Base-by-base conservation (phyloP, 2,888 invertebrate genomes). In the Deilephila elpenor region DNA sequence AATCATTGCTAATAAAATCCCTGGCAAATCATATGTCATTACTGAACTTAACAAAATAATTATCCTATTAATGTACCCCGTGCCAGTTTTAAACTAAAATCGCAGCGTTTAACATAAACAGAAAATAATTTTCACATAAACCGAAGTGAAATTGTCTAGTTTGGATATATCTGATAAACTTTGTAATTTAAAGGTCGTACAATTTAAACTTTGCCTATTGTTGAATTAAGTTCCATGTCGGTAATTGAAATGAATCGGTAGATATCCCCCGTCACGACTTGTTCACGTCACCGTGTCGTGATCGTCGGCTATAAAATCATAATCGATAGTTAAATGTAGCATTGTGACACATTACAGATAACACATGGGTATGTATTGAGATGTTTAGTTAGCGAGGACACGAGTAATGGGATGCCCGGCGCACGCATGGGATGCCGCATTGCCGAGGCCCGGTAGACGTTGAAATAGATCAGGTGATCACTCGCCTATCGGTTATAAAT, bases 401-500 rank as follows among this genome's bases (percentile, higher is more conserved):
- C 51, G 70, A 32, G 61, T 71, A 61, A 67, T 67, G 44, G 67
- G 44, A 67, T 70, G 70, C 71, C 51, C 61, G 44, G 44, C 60
- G 70, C 71, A 59, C 61, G 32, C 20, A 67, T 53, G 51, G 59
- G 51, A 70, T 62, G 75, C 71, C 75, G 78, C 76, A 79, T 75
- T 79, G 78, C 76, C 70, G 77, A 78, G 74, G 75, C 75, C 74
- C 74, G 73, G 72, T 34, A 79, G 75, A 75, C 74, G 74, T 76
- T 74, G 76, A 80, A 79, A 82, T 82, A 83, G 82, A 85, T 83
- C 86, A 82, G 85, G 84, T 85, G 86, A 89, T 88, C 83, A 82
- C 85, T 86, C 82, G 82, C 79, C 78, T 84, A 89, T 90, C 84
- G 81, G 85, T 86, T 86, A 88, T 90, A 89, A 89, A 91, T 91